Evolutionary conservation across 2,113 vertebrate species (phyloP).

Genomic region (Channa maculata): DNA sequence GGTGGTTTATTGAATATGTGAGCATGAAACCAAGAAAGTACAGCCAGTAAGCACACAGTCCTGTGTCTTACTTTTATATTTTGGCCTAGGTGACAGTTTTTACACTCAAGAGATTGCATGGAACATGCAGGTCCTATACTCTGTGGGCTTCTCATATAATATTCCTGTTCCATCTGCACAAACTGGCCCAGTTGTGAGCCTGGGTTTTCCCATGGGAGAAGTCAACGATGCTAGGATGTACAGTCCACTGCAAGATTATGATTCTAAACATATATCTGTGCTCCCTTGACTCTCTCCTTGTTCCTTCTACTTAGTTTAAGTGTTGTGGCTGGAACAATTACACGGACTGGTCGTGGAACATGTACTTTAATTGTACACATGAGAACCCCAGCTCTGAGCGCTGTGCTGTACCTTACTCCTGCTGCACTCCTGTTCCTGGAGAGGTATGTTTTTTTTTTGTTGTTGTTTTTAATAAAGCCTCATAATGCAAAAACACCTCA

Average conservation of each 20-base stretch:
- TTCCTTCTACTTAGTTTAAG: constrained; percentile 73
- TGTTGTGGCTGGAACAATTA: constrained; percentile 86
- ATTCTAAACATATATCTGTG: constrained; percentile 55
- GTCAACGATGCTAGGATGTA: constrained; percentile 56
- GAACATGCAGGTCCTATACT: constrained; percentile 40
- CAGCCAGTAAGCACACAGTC: neutral
- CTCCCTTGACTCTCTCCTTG: neutral
- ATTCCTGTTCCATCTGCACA: constrained; percentile 54
- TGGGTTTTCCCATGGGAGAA: constrained; percentile 45
- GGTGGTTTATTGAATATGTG: constrained; percentile 29
- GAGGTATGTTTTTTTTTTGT: constrained; percentile 67
- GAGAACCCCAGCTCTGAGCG: constrained; percentile 81
- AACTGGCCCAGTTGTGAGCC: constrained; percentile 37
- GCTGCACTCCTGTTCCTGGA: constrained; percentile 80
- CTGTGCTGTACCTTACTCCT: constrained; percentile 83
- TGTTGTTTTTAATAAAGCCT: neutral
- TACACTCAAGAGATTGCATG: constrained; percentile 33
- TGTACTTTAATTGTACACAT: constrained; percentile 83
- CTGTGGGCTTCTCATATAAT: constrained; percentile 44
- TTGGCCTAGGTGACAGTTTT: constrained; percentile 25
- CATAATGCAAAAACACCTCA: too few relatives aligned
- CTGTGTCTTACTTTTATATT: neutral
- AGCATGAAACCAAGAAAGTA: constrained; percentile 8
- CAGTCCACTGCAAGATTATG: neutral
- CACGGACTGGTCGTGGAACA: constrained; percentile 85